phyloP scores from a whole-genome alignment of 2,888 invertebrate species.

The Cancer borealis region DNA sequence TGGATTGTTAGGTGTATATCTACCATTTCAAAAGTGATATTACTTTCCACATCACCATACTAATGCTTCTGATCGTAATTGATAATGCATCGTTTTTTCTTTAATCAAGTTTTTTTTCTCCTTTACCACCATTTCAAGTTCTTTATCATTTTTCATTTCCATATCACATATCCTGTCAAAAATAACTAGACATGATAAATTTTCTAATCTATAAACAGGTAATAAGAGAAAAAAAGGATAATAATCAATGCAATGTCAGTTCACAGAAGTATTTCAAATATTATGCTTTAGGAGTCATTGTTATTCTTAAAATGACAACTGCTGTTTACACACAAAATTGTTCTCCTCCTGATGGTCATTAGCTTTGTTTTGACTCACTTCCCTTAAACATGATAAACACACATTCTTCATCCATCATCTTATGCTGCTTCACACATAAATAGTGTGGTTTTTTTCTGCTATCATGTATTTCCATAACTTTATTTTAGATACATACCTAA shows the following conservation, averaged over 20 bases:
- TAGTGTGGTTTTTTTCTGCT: too few species aligned
- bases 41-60: not conserved
- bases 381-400: not conserved
- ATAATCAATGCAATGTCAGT: not conserved
- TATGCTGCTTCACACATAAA: too few species aligned
- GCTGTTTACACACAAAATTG: not conserved
- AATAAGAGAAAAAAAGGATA: not conserved
- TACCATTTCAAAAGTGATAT: not conserved
- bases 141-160: not conserved
- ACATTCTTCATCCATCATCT: not conserved
- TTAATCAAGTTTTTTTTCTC: not conserved
- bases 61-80: not conserved
- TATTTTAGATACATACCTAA: not conserved
- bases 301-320: not conserved
- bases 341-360: not conserved
- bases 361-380: not conserved
- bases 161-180: not conserved
- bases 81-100: not conserved
- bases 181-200: not conserved
- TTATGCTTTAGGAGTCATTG: not conserved
- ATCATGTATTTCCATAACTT: too few species aligned
- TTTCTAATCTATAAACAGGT: not conserved
- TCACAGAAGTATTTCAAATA: not conserved
- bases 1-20: not conserved
- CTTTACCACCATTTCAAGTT: not conserved